Conservation (phyloP, 2,113 vertebrate species). For the Cryptotis parvus region DNA sequence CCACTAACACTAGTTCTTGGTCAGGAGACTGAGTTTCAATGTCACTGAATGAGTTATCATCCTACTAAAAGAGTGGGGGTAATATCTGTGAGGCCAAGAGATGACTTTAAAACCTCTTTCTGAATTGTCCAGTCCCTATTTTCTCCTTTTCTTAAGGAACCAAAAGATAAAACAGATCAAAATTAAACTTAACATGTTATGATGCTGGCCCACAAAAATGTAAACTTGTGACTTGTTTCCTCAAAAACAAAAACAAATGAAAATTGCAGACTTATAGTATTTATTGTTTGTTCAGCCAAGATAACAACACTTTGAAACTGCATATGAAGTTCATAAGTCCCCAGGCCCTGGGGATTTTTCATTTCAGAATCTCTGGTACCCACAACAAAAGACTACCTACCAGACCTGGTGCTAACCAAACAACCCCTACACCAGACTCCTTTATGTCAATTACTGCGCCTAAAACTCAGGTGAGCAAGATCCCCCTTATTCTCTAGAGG, state of each 20-base stretch:
- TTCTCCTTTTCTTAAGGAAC: slow-evolving; percentile 28
- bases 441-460: too few relatives aligned
- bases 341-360: too few relatives aligned
- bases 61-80: background rate
- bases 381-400: too few relatives aligned
- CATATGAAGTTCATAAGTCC: too few relatives aligned
- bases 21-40: slow-evolving; percentile 43
- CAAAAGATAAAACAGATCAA: slow-evolving; percentile 16
- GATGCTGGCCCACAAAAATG: background rate
- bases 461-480: too few relatives aligned
- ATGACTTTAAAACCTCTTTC: slow-evolving; percentile 8
- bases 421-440: too few relatives aligned
- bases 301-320: too few relatives aligned
- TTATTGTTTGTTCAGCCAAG: too few relatives aligned
- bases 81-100: background rate
- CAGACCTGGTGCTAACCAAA: too few relatives aligned
- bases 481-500: too few relatives aligned
- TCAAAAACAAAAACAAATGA: slow-evolving; percentile 36
- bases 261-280: background rate
- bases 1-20: background rate
- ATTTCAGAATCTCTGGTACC: too few relatives aligned
- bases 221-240: slow-evolving; percentile 34
- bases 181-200: slow-evolving; percentile 28
- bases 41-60: background rate
- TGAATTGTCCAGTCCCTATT: background rate